These are phyloP conservation scores for Agonopterix heracliana DNA, from an alignment of 2,888 invertebrate species.

Conservation along the genomic window DNA sequence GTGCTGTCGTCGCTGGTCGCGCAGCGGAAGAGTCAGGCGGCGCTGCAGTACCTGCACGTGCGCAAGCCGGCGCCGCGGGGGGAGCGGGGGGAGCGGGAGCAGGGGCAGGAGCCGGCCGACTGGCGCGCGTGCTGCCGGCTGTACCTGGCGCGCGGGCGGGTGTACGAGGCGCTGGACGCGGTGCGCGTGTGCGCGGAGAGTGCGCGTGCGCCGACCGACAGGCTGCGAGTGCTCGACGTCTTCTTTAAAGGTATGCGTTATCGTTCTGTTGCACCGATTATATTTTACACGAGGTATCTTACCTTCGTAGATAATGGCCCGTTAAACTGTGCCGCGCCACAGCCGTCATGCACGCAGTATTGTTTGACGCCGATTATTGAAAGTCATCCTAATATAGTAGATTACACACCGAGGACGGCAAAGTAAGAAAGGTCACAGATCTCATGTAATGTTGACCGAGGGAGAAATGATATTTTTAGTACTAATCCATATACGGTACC, in stretches of 20 bases:
- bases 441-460: too few relatives aligned
- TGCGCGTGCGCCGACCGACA: slow-evolving; percentile 40
- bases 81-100: slow-evolving; percentile 53
- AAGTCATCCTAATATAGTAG: too few relatives aligned
- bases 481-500: too few relatives aligned
- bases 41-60: slow-evolving; percentile 81
- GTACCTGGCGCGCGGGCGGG: slow-evolving; percentile 78
- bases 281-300: too few relatives aligned
- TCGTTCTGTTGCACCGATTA: neutral
- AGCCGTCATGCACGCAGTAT: too few relatives aligned
- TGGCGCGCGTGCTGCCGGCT: slow-evolving; percentile 76
- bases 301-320: too few relatives aligned
- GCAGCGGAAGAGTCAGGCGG: slow-evolving; percentile 82
- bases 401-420: too few relatives aligned
- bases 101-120: slow-evolving; percentile 62
- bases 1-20: slow-evolving; percentile 80
- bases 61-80: slow-evolving; percentile 73
- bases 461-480: too few relatives aligned
- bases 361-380: too few relatives aligned
- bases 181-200: slow-evolving; percentile 73
- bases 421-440: too few relatives aligned
- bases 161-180: slow-evolving; percentile 81
- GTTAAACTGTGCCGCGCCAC: too few relatives aligned
- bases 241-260: slow-evolving; percentile 78
- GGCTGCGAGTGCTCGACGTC: slow-evolving; percentile 72